A percentile compares a stretch with the other conserved stretches of the same genome.
Evolutionary conservation across 2,888 invertebrate genomes (phyloP).

Genomic region (Chalcis sispes): DNA sequence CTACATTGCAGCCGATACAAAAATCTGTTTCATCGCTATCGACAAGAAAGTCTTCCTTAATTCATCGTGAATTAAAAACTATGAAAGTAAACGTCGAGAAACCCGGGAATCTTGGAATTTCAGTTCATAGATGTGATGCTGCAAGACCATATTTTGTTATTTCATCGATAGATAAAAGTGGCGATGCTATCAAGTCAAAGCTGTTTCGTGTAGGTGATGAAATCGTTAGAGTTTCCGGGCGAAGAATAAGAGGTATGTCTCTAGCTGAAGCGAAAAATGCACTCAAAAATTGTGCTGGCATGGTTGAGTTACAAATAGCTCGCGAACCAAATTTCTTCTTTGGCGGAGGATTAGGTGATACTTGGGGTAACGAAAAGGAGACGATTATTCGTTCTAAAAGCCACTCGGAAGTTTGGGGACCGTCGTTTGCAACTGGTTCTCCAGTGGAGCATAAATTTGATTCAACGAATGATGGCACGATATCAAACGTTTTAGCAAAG

Average conservation of each 20-base stretch:
- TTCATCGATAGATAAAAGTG: conserved; percentile 65
- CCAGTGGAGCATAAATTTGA: conserved; percentile 20
- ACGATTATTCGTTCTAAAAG: conserved; percentile 61
- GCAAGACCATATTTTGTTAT: conserved; percentile 70
- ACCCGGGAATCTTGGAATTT: conserved; percentile 66
- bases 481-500: not conserved
- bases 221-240: conserved; percentile 79
- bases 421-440: not conserved
- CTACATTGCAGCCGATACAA: conserved; percentile 55
- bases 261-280: conserved; percentile 67
- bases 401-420: conserved; percentile 68
- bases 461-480: not conserved
- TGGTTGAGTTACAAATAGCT: conserved; percentile 70
- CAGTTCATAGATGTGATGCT: conserved; percentile 68
- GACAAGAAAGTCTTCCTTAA: conserved; percentile 56
- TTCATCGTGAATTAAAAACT: conserved; percentile 69
- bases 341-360: conserved; percentile 66
- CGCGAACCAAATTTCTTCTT: conserved; percentile 66
- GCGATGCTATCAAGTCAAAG: conserved; percentile 71
- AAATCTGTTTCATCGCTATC: conserved; percentile 9
- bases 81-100: conserved; percentile 65
- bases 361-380: conserved; percentile 65
- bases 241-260: conserved; percentile 77
- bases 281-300: conserved; percentile 66
- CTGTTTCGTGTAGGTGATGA: conserved; percentile 79